Conservation (phyloP, 2,113 vertebrate genomes). For the Spilogale gracilis region DNA sequence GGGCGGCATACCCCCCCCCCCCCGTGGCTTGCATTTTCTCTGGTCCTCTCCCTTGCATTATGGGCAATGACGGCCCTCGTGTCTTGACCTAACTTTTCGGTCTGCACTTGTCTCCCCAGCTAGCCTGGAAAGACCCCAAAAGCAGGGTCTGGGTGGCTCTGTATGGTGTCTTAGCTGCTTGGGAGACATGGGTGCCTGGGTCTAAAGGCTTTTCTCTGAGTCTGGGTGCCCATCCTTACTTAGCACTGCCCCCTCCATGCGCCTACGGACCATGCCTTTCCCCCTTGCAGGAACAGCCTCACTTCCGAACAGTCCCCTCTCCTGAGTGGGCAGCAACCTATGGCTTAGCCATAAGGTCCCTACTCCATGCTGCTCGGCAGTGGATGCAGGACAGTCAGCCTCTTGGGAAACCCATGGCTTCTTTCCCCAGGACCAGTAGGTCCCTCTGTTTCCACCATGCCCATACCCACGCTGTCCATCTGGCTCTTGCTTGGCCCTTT, state of each 20-base stretch:
- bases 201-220: neutral
- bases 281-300: neutral
- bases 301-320: neutral
- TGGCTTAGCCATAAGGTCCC: neutral
- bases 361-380: neutral
- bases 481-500: neutral
- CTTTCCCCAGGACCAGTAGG: neutral
- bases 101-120: neutral
- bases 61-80: accelerated
- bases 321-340: neutral
- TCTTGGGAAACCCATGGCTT: neutral
- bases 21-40: neutral
- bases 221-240: neutral
- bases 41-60: neutral
- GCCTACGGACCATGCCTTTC: neutral
- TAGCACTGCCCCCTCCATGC: too few species aligned
- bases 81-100: neutral
- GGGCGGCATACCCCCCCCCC: too few species aligned
- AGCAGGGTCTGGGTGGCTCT: neutral
- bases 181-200: neutral
- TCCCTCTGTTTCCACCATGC: neutral
- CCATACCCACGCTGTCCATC: neutral
- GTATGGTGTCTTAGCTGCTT: neutral
- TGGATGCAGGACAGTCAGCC: neutral
- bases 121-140: neutral